Evolutionary conservation across 1,140 invertebrate genomes (phyloP), one percentile per base, ranked within the genome.

Genomic region (Adelges cooleyi): DNA sequence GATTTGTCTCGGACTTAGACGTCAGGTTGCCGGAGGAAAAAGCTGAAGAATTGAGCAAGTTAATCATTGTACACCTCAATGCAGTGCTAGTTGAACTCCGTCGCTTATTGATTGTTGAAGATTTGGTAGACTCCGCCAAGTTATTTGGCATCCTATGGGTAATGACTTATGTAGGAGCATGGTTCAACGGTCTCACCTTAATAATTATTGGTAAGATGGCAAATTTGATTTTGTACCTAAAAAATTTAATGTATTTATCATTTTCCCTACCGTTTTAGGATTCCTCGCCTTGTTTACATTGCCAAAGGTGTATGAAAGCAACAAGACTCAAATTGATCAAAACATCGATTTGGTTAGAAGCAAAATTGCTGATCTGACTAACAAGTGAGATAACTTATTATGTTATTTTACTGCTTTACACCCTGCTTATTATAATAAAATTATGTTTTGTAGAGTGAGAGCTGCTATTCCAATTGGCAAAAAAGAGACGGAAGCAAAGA

Each of bases 141-240:
- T 97, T 97, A 77, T 90, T 85, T 70, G 82, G 94, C 67, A 77
- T 92, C 68, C 80, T 97, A 71, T 98, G 94, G 92, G 86, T 86
- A 72, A 81, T 97, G 74, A 98, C 95, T 27, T 98, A 97, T 75
- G 81, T 98, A 71, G 95, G 95, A 70, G 85, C 91, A 70, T 95
- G 91, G 89, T 98, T 98, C 81, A 98, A 97, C 79, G 94, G 94
- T 74, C 89, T 98, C 84, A 96, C 93, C 69, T 82, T 97, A 70
- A 84, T 97, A 72, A 96, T 96, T 72, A 82, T 96, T 72, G 87
- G 91, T 95, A 76, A 79, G 79, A 77, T 33, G 11, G 5, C 11
- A 33, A 33, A 33, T 33, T n/a, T 9, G n/a, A 40, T n/a, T 40
- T n/a, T 49, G 13, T 18, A 49, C 20, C 20, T 9, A 49, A 9